A percentile compares a stretch with the other conserved stretches of the same genome.
phyloP scores from a whole-genome alignment of 2,888 invertebrate species.

The Anarsia innoxiella region DNA sequence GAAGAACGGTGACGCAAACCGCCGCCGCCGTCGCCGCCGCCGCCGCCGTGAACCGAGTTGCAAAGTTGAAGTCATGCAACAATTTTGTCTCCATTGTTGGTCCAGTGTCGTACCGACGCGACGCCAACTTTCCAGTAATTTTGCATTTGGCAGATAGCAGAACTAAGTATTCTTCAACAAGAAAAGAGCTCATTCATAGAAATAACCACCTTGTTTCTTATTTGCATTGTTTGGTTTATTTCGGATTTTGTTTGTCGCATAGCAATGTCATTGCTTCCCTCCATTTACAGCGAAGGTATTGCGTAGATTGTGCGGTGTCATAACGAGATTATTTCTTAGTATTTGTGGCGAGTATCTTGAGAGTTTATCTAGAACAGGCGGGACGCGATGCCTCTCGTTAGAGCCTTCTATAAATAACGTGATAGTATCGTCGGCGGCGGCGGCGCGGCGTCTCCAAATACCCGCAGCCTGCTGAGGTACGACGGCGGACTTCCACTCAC shows the following conservation, averaged over 20 bases:
- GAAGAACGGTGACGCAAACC: constrained; percentile 6
- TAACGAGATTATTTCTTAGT: constrained; percentile 27
- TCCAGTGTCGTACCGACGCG: constrained; percentile 36
- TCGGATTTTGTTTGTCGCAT: constrained; percentile 19
- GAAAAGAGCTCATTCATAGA: constrained; percentile 23
- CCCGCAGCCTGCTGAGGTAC: constrained; percentile 14
- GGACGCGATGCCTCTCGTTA: constrained; percentile 48
- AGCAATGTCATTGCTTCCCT: constrained; percentile 22
- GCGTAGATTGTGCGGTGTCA: constrained; percentile 19
- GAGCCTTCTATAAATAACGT: constrained; percentile 53
- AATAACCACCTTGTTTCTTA: no score
- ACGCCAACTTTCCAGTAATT: constrained; percentile 51
- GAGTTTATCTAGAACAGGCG: constrained; percentile 29
- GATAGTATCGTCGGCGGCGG: constrained; percentile 42
- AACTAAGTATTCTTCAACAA: no score
- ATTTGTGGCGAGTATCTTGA: constrained; percentile 26
- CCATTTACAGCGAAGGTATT: not conserved
- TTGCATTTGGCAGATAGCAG: constrained; percentile 20
- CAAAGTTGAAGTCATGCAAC: constrained; percentile 47
- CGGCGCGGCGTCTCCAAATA: no score
- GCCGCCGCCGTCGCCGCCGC: no score
- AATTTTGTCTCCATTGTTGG: constrained; percentile 46
- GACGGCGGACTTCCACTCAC: no score
- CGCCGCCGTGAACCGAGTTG: constrained; percentile 13
- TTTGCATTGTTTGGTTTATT: constrained; percentile 18